phyloP scores from a whole-genome alignment of 1,140 invertebrate genomes.

The Drosophila subpulchrella region DNA sequence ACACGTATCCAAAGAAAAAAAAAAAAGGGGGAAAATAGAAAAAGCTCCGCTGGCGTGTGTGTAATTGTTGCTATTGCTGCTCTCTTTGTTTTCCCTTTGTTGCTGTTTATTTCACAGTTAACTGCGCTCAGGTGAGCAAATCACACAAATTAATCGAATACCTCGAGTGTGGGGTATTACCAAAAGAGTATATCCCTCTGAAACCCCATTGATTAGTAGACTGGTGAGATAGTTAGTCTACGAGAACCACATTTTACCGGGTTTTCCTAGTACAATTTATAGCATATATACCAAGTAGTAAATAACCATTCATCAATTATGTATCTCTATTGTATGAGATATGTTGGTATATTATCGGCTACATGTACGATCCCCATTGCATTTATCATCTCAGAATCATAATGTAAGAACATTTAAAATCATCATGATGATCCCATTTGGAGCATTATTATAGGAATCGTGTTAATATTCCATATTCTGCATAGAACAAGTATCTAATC shows the following conservation, averaged over 20 bases:
- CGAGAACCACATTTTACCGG: conserved; percentile 2
- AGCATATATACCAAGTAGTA: not conserved
- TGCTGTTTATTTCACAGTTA: conserved; percentile 31
- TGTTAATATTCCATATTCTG: too few species aligned
- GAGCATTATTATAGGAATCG: too few species aligned
- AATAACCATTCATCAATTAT: not conserved
- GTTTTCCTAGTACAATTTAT: not conserved
- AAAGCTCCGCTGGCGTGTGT: conserved; percentile 42
- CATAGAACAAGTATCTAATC: too few species aligned
- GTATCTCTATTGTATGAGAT: not conserved
- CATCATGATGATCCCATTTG: too few species aligned
- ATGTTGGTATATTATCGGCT: too few species aligned
- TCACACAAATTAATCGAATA: conserved; percentile 6
- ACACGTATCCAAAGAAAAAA: conserved; percentile 42
- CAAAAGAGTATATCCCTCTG: not conserved
- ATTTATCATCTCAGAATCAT: too few species aligned
- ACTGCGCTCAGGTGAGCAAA: conserved; percentile 31
- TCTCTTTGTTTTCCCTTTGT: conserved; percentile 67
- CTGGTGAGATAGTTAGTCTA: not conserved
- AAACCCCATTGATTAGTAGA: not conserved
- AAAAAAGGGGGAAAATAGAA: not conserved
- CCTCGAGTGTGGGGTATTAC: not conserved
- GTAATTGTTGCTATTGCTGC: conserved; percentile 33
- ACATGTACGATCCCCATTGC: too few species aligned
- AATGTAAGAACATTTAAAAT: too few species aligned